Base-by-base conservation (phyloP, 1,140 invertebrate species). In the Hycleus phaleratus region DNA sequence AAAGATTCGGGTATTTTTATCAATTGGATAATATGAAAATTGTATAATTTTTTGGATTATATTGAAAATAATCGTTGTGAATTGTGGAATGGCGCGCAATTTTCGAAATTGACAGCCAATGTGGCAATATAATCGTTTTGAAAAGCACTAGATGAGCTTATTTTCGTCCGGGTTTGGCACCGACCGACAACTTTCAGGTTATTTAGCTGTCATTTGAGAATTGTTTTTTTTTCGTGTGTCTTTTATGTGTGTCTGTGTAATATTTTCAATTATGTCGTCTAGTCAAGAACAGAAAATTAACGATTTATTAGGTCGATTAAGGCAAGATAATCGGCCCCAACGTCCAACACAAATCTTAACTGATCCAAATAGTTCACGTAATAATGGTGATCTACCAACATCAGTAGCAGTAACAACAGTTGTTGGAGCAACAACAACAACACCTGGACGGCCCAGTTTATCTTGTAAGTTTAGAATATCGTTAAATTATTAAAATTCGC, bases 211-310 rank as follows among this genome's bases (percentile, higher is more conserved):
- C 32, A 32, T 32, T 32, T 32, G 32, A 32, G 18, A 18, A 18
- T 18, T 18, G 18, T 32, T 32, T 5, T 32, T 32, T 32, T 32
- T 32, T 7, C 7, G 32, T 32, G 32, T 32, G 32, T 32, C 7
- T 32, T 32, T 32, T 32, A 18, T 18, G 18, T 18, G 18, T 18
- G 18, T 32, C 7, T 32, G 32, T 55, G 24, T 45, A 55, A 38
- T 55, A 46, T 32, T 47, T 38, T 45, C 18, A 47, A 55, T 47
- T 39, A 46, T 38, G 39, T 66, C 66, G 68, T 68, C 66, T 62
- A 66, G 56, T 62, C 56, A 56, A 59, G 59, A 70, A 61, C 58
- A 64, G 43, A 70, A 64, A 68, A 71, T 71, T 54, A 62, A 71
- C 53, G 63, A 67, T 26, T 59, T 71, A 54, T 53, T 71, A 38